Base-by-base conservation (phyloP, 2,113 vertebrate genomes). In the Malurus elegans region DNA sequence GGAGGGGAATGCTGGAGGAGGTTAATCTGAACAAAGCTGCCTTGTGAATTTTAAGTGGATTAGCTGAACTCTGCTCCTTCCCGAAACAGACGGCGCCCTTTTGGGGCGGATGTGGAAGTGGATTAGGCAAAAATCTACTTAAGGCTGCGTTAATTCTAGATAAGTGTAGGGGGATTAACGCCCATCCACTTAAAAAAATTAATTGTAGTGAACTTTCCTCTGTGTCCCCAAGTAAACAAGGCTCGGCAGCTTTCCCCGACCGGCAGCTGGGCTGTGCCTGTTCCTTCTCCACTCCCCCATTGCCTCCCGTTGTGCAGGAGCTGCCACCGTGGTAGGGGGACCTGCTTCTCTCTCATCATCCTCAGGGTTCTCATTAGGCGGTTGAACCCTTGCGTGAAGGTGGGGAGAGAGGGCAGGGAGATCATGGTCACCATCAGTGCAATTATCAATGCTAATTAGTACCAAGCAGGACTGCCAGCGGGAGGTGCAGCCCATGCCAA, bases 371-470 rank as follows among this genome's bases (percentile, higher is more conserved):
- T 97, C 83, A 84, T 95, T 94, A 96, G 80, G 89, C 45, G 58
- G 86, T 71, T 96, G 91, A 97, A 94, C 97, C 76, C 72, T 90
- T 70, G 67, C 23, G 42, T 21, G 61, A 70, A 84, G 91, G 92
- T 58, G 75, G 91, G 82, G 70, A 92, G 88, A 91, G 81, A 97
- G 76, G 57, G 90, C 95, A 91, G 91, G 91, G 66, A 96, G 88
- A 95, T 89, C 38, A 91, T 57, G 75, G 83, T 88, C 87, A 29
- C 53, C 51, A 61, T 79, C 76, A 95, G 74, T 64, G 87, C 91
- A 92, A 93, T 97, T 97, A 93, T 81, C 92, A 50, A 48, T 86
- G 93, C 76, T 96, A 97, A 98, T 98, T 96, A 97, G 88, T 6
- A 6, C 54, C 6, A 12, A 84, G 80, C n/a, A 8, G 93, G 90